Conservation (phyloP, 2,113 vertebrate genomes). For the Sinocyclocheilus grahami region DNA sequence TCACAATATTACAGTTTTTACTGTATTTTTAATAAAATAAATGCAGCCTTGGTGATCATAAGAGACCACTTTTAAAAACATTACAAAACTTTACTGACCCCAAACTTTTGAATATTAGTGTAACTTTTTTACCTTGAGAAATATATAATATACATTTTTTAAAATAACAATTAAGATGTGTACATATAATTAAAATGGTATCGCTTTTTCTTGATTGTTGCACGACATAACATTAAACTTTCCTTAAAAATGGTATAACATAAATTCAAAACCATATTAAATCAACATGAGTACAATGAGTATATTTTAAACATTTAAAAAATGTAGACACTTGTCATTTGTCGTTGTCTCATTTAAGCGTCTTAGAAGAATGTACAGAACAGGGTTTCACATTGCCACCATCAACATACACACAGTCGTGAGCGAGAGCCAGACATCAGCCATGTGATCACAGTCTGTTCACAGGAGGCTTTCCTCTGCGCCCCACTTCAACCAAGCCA, state of each 20-base stretch:
- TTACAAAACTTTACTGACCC: not conserved
- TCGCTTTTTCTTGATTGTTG: not conserved
- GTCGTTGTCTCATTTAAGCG: not conserved
- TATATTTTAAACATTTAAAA: not conserved
- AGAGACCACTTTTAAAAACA: not conserved
- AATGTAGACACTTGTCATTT: not conserved
- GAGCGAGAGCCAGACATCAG: not conserved
- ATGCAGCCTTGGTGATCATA: not conserved
- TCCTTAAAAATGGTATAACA: not conserved
- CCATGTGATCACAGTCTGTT: constrained; percentile 19
- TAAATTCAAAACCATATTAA: not conserved
- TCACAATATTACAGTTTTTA: not conserved
- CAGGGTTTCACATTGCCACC: not conserved
- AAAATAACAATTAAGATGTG: not conserved
- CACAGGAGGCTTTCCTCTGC: not conserved
- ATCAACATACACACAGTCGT: not conserved
- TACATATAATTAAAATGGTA: not conserved
- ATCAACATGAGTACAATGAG: not conserved
- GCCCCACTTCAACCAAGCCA: constrained; percentile 15
- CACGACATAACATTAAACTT: not conserved
- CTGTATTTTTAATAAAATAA: not conserved
- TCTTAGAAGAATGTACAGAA: not conserved
- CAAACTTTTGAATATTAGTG: not conserved
- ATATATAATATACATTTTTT: not conserved
- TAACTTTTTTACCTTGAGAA: not conserved